Evolutionary conservation across 2,888 invertebrate genomes (phyloP).

Genomic region (Orthonychiurus folsomi): DNA sequence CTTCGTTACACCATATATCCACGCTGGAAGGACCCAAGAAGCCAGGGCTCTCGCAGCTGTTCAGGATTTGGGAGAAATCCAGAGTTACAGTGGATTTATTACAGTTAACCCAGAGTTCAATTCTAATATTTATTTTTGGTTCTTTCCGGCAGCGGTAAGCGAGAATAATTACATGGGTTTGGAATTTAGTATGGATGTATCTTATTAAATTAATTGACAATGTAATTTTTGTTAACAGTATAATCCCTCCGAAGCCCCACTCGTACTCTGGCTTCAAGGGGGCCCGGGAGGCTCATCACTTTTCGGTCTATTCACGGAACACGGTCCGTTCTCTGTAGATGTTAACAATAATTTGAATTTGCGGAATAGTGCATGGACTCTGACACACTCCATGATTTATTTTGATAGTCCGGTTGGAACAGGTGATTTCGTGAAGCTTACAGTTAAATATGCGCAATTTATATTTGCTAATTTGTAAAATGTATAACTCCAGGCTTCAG

Average conservation of each 20-base stretch:
- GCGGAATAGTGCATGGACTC: slow-evolving; percentile 70
- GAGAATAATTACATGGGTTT: too few species aligned
- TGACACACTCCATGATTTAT: slow-evolving; percentile 68
- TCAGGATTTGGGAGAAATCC: not conserved
- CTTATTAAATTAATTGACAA: too few species aligned
- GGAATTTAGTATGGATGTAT: too few species aligned
- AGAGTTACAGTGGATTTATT: slow-evolving; percentile 7
- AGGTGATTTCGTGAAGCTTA: slow-evolving; percentile 40
- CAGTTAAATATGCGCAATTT: too few species aligned
- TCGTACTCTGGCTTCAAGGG: slow-evolving; percentile 53
- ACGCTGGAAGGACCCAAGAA: not conserved
- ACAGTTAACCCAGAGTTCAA: not conserved
- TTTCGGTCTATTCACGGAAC: slow-evolving; percentile 52
- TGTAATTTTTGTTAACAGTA: slow-evolving; percentile 20
- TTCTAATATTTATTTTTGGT: too few species aligned
- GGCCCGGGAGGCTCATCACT: slow-evolving; percentile 53
- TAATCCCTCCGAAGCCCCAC: slow-evolving; percentile 42
- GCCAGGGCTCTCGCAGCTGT: not conserved
- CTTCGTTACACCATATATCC: not conserved
- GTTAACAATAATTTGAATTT: slow-evolving; percentile 46
- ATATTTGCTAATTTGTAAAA: too few species aligned
- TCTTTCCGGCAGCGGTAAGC: too few species aligned
- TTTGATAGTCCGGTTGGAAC: slow-evolving; percentile 89
- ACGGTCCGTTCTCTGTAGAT: slow-evolving; percentile 51
- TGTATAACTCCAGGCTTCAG: slow-evolving; percentile 70